phyloP scores from a whole-genome alignment of 2,888 invertebrate genomes.

The Ophion ellenae region DNA sequence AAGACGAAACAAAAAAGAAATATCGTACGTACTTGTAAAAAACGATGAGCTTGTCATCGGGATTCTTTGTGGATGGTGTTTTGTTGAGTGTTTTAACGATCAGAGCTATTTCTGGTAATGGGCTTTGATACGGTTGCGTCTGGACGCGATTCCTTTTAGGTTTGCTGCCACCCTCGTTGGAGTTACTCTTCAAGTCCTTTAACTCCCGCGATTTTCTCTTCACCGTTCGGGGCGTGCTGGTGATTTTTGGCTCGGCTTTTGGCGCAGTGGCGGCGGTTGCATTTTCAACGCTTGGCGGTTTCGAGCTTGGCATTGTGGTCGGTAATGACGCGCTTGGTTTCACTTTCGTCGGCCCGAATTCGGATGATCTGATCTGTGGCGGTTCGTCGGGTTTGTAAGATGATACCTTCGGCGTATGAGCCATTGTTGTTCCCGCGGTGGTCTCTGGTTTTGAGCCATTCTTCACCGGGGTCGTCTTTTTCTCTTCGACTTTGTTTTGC shows the following conservation, averaged over 20 bases:
- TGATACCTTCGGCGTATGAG: conserved; percentile 63
- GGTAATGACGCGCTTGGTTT: conserved; percentile 36
- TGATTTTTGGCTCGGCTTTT: conserved; percentile 77
- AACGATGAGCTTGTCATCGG: conserved; percentile 92
- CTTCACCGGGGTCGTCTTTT: conserved; percentile 75
- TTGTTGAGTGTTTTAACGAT: conserved; percentile 90
- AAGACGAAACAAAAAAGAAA: background rate
- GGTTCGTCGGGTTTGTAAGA: conserved; percentile 64
- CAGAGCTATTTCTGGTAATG: conserved; percentile 91
- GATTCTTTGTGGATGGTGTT: conserved; percentile 85
- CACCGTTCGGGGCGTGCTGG: conserved; percentile 74
- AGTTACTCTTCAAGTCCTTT: conserved; percentile 77
- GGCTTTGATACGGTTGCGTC: conserved; percentile 93
- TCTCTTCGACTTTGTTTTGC: conserved; percentile 78
- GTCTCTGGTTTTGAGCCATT: conserved; percentile 73
- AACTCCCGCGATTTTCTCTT: conserved; percentile 81
- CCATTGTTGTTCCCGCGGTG: background rate
- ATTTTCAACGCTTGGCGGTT: conserved; percentile 57
- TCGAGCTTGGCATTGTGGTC: conserved; percentile 55
- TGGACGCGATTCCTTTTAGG: conserved; percentile 87
- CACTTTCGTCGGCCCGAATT: conserved; percentile 39
- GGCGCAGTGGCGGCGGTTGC: conserved; percentile 77
- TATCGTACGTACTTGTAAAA: conserved; percentile 90
- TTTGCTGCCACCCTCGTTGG: conserved; percentile 81
- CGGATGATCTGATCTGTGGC: conserved; percentile 50